Evolutionary conservation across 2,888 invertebrate species (phyloP), one percentile per base, ranked within the genome.

Genomic region (Troglohyphantes excavatus): DNA sequence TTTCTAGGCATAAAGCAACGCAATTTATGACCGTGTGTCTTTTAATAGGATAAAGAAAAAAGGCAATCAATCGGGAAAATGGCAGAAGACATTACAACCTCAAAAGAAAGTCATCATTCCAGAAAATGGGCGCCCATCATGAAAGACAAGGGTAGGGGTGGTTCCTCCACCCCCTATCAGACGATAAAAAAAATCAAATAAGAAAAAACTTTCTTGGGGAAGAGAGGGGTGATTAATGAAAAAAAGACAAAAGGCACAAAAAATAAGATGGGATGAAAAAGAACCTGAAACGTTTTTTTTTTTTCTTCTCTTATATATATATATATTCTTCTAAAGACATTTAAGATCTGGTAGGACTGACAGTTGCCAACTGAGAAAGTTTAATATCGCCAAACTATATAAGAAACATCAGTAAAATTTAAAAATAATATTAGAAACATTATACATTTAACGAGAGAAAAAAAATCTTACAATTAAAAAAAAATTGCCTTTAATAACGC

Each of bases 201-300:
- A 61, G 27, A 53, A 68, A 26, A 33, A 33, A 5, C 19, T 68
- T 21, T 23, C 46, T 26, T 72, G 23, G 33, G 63, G 81, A n/a
- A 81, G 23, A 59, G 26, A 26, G 53, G 46, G 53, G 79, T 86
- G 86, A 86, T 86, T 86, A 86, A 86, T 86, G 86, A 86, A 86
- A 86, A n/a, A 83, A 83, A 83, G 83, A 83, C 83, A 83, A 33
- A 33, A 83, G 83, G 72, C 86, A 63, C 26, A 78, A 78, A 86
- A 86, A 70, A 72, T 86, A 72, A 6, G 59, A 39, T 63, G 26
- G 29, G 27, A 53, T 26, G 5, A 76, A 85, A 68, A 76, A n/a
- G 59, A 78, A 76, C 68, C 27, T 29, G 21, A 75, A 85, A 68
- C 67, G 53, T 33, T 33, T 33, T 33, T 6, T 33, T 33, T 33